Evolutionary conservation across 1,140 invertebrate species (phyloP), one percentile per base, ranked within the genome.

Genomic region (Stenopsyche tienmushanensis): DNA sequence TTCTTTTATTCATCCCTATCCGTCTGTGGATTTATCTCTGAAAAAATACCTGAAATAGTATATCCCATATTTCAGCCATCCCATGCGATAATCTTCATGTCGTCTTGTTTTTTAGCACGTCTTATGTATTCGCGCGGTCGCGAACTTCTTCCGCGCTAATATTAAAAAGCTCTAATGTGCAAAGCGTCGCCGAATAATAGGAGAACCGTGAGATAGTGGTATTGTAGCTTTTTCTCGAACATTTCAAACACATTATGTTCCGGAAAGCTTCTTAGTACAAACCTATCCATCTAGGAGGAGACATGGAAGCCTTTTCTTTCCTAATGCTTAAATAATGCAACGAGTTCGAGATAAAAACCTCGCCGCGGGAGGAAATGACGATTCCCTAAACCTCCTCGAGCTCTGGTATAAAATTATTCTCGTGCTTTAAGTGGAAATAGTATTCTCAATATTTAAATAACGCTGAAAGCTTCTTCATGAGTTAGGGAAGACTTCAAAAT

Each of bases 11-110:
- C 57, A 60, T 60, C 15, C 17, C 42, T 24, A 21, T 60, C 29
- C 57, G 39, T 60, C 57, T 60, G 57, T 60, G 44, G 44, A 60
- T 60, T 60, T 60, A 60, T 60, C 42, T 23, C 57, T 24, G 57
- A 60, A 60, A 60, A 58, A 44, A 44, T 58, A 44, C 55, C 55
- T 45, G 20, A 24, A 58, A 23, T 47, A 21, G 54, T 34, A 34
- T 34, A 34, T 34, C 29, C 29, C 29, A 34, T 34, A 34, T 34
- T 34, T 34, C 29, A 34, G 29, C 29, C 29, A 13, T 34, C 29
- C 13, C 5, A 5, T 13, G 29, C 29, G 29, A 13, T 34, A 7
- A 34, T 34, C 29, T 34, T 13, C 29, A 34, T 34, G 29, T 13
- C 29, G 29, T 34, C 29, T 7, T 34, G 13, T 7, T 34, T 34